Percentiles rank a stretch among this genome's conserved stretches.
Conservation (phyloP, 30 jellyfish, hydroid and myxozoan genomes). For the Clytia hemisphaerica region DNA sequence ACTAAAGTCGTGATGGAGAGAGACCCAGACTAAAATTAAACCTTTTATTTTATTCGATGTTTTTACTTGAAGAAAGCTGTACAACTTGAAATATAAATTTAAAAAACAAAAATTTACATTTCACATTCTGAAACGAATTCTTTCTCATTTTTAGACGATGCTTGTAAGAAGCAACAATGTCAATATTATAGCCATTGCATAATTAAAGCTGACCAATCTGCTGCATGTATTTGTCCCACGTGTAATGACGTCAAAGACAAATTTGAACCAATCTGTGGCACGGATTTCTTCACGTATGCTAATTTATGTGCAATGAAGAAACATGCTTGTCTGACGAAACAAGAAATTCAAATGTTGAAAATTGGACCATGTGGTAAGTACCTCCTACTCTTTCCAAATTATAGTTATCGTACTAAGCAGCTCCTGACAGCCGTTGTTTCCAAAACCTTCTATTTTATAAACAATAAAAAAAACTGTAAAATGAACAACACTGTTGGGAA, state of each 20-base stretch:
- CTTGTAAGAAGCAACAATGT: conserved; percentile 41
- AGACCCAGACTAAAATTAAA: too few relatives aligned
- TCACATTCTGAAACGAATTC: too few relatives aligned
- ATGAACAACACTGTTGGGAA: too few relatives aligned
- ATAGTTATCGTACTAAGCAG: too few relatives aligned
- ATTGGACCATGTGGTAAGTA: conserved; percentile 54
- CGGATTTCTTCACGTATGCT: conserved; percentile 51
- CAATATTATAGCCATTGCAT: conserved; percentile 39
- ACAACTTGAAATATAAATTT: too few relatives aligned
- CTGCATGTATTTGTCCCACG: conserved; percentile 65
- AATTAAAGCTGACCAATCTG: conserved; percentile 35
- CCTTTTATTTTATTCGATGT: too few relatives aligned
- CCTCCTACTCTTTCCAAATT: not conserved
- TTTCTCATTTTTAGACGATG: conserved; percentile 18
- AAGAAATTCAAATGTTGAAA: conserved; percentile 3
- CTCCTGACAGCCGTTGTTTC: too few relatives aligned
- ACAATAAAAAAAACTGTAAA: too few relatives aligned
- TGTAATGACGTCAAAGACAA: conserved; percentile 15
- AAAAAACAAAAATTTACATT: too few relatives aligned
- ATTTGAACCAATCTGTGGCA: conserved; percentile 57
- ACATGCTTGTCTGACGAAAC: conserved; percentile 29
- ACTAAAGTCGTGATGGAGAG: too few relatives aligned
- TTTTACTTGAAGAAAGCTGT: too few relatives aligned
- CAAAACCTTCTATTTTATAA: too few relatives aligned
- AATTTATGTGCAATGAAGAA: conserved; percentile 25